phyloP scores from a whole-genome alignment of 1,140 invertebrate genomes.

The Polypedilum pembai region DNA sequence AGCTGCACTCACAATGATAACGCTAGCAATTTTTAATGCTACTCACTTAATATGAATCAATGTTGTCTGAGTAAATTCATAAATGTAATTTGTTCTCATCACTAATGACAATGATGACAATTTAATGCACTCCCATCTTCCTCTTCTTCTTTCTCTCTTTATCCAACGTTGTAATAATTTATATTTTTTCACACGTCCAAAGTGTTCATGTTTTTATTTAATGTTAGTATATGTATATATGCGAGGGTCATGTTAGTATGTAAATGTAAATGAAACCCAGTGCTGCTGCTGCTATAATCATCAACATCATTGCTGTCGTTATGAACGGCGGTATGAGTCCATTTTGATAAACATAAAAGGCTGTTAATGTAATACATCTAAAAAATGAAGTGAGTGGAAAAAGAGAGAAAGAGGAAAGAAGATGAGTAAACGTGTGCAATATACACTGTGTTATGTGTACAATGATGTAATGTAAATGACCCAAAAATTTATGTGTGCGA shows the following conservation, averaged over 20 bases:
- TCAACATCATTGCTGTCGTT: not conserved
- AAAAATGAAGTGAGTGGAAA: not conserved
- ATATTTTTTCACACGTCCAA: not conserved
- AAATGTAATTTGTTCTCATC: not conserved
- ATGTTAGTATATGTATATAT: not conserved
- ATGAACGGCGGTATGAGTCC: not conserved
- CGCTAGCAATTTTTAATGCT: too few relatives aligned
- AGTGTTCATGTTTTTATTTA: not conserved
- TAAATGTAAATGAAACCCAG: too few relatives aligned
- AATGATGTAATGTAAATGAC: not conserved
- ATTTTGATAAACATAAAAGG: slow-evolving; percentile 15
- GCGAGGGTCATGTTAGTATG: not conserved
- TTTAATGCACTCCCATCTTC: not conserved
- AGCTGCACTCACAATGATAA: too few relatives aligned
- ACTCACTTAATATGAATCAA: too few relatives aligned
- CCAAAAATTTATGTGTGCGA: slow-evolving; percentile 11
- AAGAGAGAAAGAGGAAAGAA: not conserved
- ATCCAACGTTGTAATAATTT: not conserved
- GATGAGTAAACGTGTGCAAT: not conserved
- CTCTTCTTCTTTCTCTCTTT: not conserved
- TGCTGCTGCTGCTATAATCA: too few relatives aligned
- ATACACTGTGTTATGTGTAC: too few relatives aligned
- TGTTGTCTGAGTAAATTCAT: too few relatives aligned
- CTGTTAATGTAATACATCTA: not conserved
- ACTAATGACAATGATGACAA: slow-evolving; percentile 6